A percentile compares a stretch with the other conserved stretches of the same genome.
phyloP scores from a whole-genome alignment of 2,797 vertebrate genomes.

The Hylomyscus alleni region DNA sequence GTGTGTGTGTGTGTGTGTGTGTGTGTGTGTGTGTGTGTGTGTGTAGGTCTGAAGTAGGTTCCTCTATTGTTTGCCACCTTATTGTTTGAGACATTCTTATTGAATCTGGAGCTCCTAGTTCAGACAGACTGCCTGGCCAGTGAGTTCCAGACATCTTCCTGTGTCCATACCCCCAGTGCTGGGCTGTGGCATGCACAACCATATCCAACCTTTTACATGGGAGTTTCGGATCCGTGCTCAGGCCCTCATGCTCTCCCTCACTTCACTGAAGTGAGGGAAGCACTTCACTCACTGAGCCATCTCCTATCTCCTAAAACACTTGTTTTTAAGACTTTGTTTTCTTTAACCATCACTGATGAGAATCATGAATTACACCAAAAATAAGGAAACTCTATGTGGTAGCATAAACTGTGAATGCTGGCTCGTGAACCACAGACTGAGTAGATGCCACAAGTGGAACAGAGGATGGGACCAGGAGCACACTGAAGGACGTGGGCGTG shows the following conservation, averaged over 20 bases:
- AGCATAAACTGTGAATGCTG: not conserved
- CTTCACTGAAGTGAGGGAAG: too few relatives aligned
- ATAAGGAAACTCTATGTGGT: not conserved
- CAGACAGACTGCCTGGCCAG: not conserved
- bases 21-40: not conserved
- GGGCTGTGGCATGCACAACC: not conserved
- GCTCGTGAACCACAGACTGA: not conserved
- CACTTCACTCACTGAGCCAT: not conserved
- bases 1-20: not conserved
- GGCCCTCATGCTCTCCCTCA: not conserved
- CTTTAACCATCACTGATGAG: not conserved
- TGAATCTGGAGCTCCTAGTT: not conserved
- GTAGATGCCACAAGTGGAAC: not conserved
- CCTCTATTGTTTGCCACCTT: not conserved
- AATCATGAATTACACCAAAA: conserved; percentile 3
- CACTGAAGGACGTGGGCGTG: not conserved
- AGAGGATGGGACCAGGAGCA: not conserved
- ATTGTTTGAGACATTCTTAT: not conserved
- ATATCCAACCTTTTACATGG: not conserved
- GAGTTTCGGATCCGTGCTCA: not conserved
- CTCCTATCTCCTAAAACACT: not conserved
- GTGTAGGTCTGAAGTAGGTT: not conserved
- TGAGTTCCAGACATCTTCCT: not conserved
- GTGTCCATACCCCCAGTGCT: not conserved
- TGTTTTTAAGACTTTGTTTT: conserved; percentile 32